Base-by-base conservation (phyloP, 2,888 invertebrate genomes). In the Ceratothoa steindachneri region DNA sequence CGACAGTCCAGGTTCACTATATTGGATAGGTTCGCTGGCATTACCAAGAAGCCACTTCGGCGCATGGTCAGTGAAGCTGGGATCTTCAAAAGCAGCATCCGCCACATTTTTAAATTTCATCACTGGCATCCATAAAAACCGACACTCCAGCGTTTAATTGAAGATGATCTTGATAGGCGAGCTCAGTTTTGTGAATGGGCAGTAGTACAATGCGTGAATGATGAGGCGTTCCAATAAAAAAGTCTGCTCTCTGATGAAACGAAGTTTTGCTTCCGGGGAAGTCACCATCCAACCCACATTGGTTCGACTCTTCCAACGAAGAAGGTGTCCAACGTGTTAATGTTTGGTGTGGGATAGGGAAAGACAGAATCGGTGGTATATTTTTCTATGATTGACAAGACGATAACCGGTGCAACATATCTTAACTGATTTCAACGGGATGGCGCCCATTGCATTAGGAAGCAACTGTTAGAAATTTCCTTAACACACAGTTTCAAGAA, bases 161-260 rank as follows among this genome's bases (percentile, higher is more conserved):
- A 64, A 64, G 64, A 27, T 64, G 64, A 64, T 64, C 64, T 24
- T 64, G 64, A 64, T 64, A 64, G 28, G 4, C 64, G 64, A 64
- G 64, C 1, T 64, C 64, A 64, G 4, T 64, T 64, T 2, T 64
- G 64, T 24, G 64, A 64, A 64, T 24, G 22, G 64, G 3, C 64
- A 64, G 24, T 19, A 64, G 64, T 19, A 64, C 64, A 64, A 64
- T 64, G 64, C 1, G 64, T 1, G 64, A 2, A 64, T 22, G 64
- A 64, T 64, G 2, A 22, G 4, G 1, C 22, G 64, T 64, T 64
- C 64, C 28, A 2, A 4, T 27, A 15, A 64, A 64, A 27, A 64
- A 64, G 12, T 64, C 28, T 27, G 15, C 22, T 4, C 28, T 27
- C 28, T 64, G 22, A 27, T 24, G 2, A 27, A 64, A 24, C 28